Percentiles rank a stretch among this genome's conserved stretches.
phyloP scores from a whole-genome alignment of 1,140 invertebrate species.

The Micrasema minimum region DNA sequence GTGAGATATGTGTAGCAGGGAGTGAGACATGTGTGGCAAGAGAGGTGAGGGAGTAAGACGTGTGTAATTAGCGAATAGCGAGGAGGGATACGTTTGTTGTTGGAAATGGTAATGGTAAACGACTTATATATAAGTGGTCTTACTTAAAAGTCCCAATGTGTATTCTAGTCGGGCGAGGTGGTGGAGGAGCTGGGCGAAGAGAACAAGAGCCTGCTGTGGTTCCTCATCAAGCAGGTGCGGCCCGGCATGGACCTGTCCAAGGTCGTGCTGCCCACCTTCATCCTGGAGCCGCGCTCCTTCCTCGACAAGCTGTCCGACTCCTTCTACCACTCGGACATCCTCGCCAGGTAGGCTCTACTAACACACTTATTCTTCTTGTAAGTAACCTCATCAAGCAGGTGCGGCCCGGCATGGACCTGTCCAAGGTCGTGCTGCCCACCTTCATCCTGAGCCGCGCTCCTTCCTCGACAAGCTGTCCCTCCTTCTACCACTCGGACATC shows the following conservation, averaged over 20 bases:
- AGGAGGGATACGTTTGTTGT: too few species aligned
- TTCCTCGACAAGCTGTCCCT: slow-evolving; percentile 92
- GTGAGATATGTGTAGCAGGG: too few species aligned
- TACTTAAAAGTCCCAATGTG: too few species aligned
- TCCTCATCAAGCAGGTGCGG: slow-evolving; percentile 91
- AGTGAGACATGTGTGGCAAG: too few species aligned
- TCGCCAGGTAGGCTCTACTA: slow-evolving; percentile 75
- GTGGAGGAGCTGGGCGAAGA: slow-evolving; percentile 93
- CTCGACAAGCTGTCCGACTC: slow-evolving; percentile 93
- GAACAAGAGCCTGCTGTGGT: slow-evolving; percentile 95
- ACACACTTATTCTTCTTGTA: too few species aligned
- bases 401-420: slow-evolving; percentile 94
- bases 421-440: slow-evolving; percentile 91
- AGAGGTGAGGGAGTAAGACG: too few species aligned
- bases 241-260: slow-evolving; percentile 97
- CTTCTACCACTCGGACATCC: slow-evolving; percentile 92
- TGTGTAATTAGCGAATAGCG: too few species aligned
- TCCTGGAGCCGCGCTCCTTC: slow-evolving; percentile 91
- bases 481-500: slow-evolving; percentile 93
- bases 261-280: slow-evolving; percentile 91
- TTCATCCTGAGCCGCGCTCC: slow-evolving; percentile 90
- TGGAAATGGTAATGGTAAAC: too few species aligned
- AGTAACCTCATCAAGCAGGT: slow-evolving; percentile 95
- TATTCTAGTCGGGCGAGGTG: slow-evolving; percentile 83
- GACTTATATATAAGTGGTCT: too few species aligned